Conservation (phyloP, 2,888 invertebrate species). For the Dolichopus griseipennis region DNA sequence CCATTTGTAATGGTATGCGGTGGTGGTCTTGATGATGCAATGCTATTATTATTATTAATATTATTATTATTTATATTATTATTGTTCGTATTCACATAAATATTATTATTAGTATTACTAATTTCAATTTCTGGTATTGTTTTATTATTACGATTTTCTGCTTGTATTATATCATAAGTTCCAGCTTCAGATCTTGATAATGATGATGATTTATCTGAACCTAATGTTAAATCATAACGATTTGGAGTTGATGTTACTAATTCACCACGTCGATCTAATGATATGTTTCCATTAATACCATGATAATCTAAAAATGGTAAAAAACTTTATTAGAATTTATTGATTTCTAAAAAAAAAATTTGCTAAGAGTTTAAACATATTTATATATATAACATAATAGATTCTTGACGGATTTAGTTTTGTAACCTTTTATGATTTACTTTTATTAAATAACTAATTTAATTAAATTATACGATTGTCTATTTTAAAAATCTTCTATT, state of each 20-base stretch:
- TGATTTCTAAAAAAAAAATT: too few species aligned
- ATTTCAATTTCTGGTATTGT: constrained; percentile 17
- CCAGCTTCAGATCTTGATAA: constrained; percentile 42
- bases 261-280: constrained; percentile 41
- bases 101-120: constrained; percentile 14
- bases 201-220: constrained; percentile 43
- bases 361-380: too few species aligned
- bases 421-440: too few species aligned
- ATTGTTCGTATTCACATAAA: background rate
- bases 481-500: too few species aligned
- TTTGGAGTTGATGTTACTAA: constrained; percentile 30
- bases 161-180: constrained; percentile 41
- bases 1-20: background rate
- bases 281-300: constrained; percentile 44
- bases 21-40: constrained; percentile 9
- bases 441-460: too few species aligned
- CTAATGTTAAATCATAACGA: constrained; percentile 39
- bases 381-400: too few species aligned
- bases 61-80: constrained; percentile 7
- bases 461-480: too few species aligned
- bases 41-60: constrained; percentile 11
- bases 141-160: constrained; percentile 30
- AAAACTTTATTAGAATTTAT: too few species aligned
- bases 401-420: too few species aligned
- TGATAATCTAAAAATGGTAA: constrained; percentile 34